Base-by-base conservation (phyloP, 2,888 invertebrate genomes). In the Cancer borealis region DNA sequence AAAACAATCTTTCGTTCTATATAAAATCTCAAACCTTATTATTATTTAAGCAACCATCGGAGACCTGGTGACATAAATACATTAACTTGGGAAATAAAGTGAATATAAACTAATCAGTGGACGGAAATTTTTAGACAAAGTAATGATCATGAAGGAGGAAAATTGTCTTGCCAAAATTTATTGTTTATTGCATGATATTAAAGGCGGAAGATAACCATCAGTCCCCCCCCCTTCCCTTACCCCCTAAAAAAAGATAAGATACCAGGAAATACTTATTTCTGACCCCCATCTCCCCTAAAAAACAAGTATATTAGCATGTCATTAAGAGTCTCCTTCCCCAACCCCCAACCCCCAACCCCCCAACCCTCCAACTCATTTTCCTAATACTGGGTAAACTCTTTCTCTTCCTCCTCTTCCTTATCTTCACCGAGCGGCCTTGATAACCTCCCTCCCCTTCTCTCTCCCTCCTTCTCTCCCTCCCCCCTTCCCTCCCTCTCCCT, bases 371-470 rank as follows among this genome's bases (percentile, higher is more conserved):
- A 66, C 66, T 66, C n/a, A 66, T 66, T 66, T 66, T 66, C 66
- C 66, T 66, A 66, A 66, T 66, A 66, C 66, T 66, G 66, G 66
- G 66, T 66, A 66, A 66, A 66, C 66, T 66, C 17, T 66, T 66
- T 66, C 66, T 66, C 66, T 66, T 66, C 66, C 66, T 66, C 66
- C 0, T 8, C 66, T 21, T 4, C n/a, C n/a, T 66, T 66, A 66
- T 66, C 66, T 66, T 8, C 66, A n/a, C 66, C 21, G 3, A n/a
- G 66, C n/a, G 66, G 66, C 66, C 66, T 17, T 30, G 79, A 30
- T 79, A 79, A 6, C 79, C 10, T 21, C 30, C 26, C 26, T 79
- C 30, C 30, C 79, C 12, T 0, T 30, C 79, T 79, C 5, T 30
- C 30, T 79, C 12, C 30, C 30, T 12, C 26, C 8, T 8, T 73